Evolutionary conservation across 2,888 invertebrate species (phyloP), one percentile per base, ranked within the genome.

Genomic region (Leptopterna dolabrata): DNA sequence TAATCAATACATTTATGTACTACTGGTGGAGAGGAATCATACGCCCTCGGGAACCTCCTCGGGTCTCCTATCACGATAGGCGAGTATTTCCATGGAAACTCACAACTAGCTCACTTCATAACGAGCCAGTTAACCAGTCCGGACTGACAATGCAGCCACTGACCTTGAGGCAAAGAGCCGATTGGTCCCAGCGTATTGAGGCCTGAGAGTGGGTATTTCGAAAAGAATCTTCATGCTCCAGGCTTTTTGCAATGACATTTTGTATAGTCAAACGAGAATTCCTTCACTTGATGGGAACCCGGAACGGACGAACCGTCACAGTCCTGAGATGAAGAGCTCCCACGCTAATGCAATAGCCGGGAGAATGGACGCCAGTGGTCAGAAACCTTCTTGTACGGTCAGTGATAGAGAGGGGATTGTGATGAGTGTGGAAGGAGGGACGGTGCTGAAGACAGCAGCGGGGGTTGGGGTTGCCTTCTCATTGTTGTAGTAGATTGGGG

Each of bases 351-450:
- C 19, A 55, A 55, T 55, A 55, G 55, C 55, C 55, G 24, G 55
- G 55, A 55, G 55, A 55, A 55, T 55, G 55, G 55, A 55, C 55
- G 55, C 9, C 24, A 55, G 19, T 19, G 55, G 19, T 3, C 55
- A 55, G 55, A 24, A 19, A 19, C 55, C 19, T 55, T 55, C 55
- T 55, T 55, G 19, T 55, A 55, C 16, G 55, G 55, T 55, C 55
- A 55, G 55, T 24, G 55, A 55, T 55, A 55, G 55, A 55, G 55
- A 55, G 55, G 73, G 73, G 73, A 73, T 73, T 29, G 73, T 29
- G 30, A 73, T 36, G 29, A 36, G 36, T 73, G 73, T 73, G 73
- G 73, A 30, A 4, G 73, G 73, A 30, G 29, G 73, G 73, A 30
- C 13, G 36, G 73, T 4, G 1, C 73, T 55, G 55, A 11, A 55